Conservation (phyloP, 2,797 vertebrate species). For the Orestias chungarensis region DNA sequence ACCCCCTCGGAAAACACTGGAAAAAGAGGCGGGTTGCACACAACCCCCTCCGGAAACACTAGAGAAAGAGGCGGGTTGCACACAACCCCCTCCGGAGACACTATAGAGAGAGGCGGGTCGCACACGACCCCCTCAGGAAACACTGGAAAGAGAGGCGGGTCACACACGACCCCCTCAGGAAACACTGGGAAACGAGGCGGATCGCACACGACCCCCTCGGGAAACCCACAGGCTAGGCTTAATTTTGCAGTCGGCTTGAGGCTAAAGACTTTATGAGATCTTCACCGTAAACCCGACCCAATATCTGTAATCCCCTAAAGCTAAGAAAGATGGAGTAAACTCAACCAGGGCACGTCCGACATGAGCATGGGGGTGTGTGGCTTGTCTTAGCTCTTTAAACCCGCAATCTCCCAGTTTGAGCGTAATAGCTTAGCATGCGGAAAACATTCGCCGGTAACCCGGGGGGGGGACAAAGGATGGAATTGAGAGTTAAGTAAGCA, state of each 20-base stretch:
- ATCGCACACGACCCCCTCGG: no score
- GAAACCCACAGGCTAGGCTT: constrained; percentile 14
- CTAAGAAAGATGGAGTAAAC: constrained; percentile 19
- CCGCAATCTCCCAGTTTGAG: background rate
- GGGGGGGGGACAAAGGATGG: background rate
- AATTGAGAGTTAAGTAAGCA: background rate
- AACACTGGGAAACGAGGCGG: no score
- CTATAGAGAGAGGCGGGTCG: no score
- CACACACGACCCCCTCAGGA: no score
- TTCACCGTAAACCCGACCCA: constrained; percentile 16
- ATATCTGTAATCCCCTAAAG: constrained; percentile 48
- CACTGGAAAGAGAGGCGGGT: no score
- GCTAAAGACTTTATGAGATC: constrained; percentile 45
- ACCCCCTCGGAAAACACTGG: no score
- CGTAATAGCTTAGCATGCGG: background rate
- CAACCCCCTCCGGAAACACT: no score
- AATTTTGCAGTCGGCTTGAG: constrained; percentile 39
- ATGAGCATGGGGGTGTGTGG: background rate
- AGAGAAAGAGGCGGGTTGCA: no score
- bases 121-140: no score
- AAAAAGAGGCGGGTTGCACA: no score
- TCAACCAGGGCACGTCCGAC: background rate
- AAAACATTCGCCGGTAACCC: constrained; percentile 20
- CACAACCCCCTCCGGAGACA: no score
- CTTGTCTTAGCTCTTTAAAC: constrained; percentile 30